Evolutionary conservation across 2,113 vertebrate genomes (phyloP).

Genomic region (Nannobrachium achirus): DNA sequence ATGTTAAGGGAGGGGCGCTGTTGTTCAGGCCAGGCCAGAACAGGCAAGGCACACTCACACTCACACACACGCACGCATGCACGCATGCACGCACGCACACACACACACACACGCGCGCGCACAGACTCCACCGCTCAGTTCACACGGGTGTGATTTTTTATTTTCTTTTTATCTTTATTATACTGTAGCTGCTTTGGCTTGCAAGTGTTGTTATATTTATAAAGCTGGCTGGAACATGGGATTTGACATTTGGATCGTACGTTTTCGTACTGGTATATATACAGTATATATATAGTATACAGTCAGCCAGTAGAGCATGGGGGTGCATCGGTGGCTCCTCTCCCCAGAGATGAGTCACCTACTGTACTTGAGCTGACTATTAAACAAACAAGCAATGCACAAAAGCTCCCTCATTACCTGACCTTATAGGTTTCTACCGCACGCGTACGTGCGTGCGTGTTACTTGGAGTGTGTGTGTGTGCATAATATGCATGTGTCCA

Average conservation of each 20-base stretch:
- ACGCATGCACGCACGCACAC: no score
- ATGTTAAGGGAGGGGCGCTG: no score
- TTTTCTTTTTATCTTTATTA: not conserved
- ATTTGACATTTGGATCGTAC: not conserved
- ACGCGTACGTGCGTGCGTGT: constrained; percentile 20
- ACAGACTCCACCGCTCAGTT: no score
- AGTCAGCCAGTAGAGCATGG: constrained; percentile 57
- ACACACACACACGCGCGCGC: no score
- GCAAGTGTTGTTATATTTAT: constrained; percentile 5
- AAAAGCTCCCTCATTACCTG: constrained; percentile 66
- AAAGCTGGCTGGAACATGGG: not conserved
- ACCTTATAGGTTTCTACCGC: constrained; percentile 56
- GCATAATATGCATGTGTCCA: not conserved
- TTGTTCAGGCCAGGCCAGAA: no score
- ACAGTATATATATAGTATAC: no score
- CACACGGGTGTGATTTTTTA: no score
- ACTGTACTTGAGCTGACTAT: constrained; percentile 73
- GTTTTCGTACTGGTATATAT: not conserved
- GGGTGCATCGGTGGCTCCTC: constrained; percentile 48
- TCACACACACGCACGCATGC: no score
- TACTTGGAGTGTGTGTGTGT: constrained; percentile 4
- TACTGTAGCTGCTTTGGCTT: not conserved
- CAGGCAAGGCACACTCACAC: no score
- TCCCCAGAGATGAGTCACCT: constrained; percentile 61
- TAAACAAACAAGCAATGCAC: constrained; percentile 74